Conservation (phyloP, 2,113 vertebrate genomes). For the Seriola aureovittata region DNA sequence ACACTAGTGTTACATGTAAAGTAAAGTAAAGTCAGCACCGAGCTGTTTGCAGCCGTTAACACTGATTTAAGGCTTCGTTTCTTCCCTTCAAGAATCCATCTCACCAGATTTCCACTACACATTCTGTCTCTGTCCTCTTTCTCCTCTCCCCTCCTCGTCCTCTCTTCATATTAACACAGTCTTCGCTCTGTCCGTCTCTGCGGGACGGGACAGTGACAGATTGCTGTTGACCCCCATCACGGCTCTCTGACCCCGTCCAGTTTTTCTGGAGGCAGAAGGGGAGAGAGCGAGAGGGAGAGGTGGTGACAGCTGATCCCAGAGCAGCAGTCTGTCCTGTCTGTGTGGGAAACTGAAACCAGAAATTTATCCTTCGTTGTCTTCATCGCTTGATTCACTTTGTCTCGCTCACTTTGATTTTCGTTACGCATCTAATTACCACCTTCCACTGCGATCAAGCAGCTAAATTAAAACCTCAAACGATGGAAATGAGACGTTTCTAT, state of each 20-base stretch:
- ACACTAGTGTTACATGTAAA: too few species aligned
- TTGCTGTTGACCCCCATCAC: conserved; percentile 68
- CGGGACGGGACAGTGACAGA: conserved; percentile 44
- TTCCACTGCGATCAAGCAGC: not conserved
- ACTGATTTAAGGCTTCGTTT: not conserved
- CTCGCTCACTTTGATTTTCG: not conserved
- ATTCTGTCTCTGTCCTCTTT: not conserved
- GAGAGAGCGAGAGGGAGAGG: not conserved
- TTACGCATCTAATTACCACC: not conserved
- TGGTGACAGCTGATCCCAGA: conserved; percentile 4
- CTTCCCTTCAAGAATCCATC: not conserved
- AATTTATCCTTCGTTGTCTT: too few species aligned
- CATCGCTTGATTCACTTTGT: too few species aligned
- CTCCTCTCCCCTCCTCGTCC: not conserved
- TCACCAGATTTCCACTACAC: not conserved
- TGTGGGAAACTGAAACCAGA: not conserved
- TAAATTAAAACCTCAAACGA: not conserved
- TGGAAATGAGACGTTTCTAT: not conserved
- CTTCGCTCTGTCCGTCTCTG: conserved; percentile 6
- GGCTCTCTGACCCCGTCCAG: conserved; percentile 45
- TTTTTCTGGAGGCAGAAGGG: not conserved
- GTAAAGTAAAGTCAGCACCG: too few species aligned
- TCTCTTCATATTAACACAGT: conserved; percentile 2
- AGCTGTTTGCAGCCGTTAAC: too few species aligned
- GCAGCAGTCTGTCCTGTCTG: not conserved